A percentile compares a stretch with the other conserved stretches of the same genome.
These are phyloP conservation scores for Nixonia krombeini DNA, from an alignment of 1,140 invertebrate species.

Conservation along the genomic window DNA sequence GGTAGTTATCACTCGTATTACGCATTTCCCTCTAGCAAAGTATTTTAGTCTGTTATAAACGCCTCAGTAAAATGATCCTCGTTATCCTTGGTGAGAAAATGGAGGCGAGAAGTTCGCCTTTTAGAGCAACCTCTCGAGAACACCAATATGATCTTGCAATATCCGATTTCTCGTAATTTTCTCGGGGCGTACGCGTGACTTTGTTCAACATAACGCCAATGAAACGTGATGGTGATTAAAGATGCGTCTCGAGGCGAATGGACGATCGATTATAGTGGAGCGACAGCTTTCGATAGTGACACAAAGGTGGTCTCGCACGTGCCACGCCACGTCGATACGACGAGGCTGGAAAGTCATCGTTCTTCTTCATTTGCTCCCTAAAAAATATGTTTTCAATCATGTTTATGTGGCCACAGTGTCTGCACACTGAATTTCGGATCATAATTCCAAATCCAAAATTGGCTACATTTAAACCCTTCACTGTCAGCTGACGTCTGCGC, in stretches of 20 bases:
- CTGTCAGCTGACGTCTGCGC: no score
- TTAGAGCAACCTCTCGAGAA: conserved; percentile 6
- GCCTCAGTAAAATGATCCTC: conserved; percentile 23
- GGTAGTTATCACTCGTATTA: conserved; percentile 21
- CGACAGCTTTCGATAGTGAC: no score
- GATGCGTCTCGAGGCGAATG: neutral
- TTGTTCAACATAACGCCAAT: neutral
- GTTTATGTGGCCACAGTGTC: no score
- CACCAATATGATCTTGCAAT: conserved; percentile 1
- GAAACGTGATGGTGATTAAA: neutral
- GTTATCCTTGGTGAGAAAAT: conserved; percentile 23
- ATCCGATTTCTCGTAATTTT: conserved; percentile 14
- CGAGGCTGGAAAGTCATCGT: no score
- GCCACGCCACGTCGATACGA: no score
- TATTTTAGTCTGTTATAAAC: conserved; percentile 29
- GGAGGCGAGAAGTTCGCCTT: conserved; percentile 22
- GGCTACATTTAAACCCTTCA: no score
- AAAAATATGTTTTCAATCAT: no score
- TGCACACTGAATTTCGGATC: no score
- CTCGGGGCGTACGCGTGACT: neutral
- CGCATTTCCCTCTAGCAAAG: conserved; percentile 15
- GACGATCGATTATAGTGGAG: neutral
- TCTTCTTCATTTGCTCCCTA: no score
- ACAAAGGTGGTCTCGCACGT: no score
- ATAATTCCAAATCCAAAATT: no score